phyloP scores from a whole-genome alignment of 2,113 vertebrate genomes.

The Myiozetetes cayanensis region DNA sequence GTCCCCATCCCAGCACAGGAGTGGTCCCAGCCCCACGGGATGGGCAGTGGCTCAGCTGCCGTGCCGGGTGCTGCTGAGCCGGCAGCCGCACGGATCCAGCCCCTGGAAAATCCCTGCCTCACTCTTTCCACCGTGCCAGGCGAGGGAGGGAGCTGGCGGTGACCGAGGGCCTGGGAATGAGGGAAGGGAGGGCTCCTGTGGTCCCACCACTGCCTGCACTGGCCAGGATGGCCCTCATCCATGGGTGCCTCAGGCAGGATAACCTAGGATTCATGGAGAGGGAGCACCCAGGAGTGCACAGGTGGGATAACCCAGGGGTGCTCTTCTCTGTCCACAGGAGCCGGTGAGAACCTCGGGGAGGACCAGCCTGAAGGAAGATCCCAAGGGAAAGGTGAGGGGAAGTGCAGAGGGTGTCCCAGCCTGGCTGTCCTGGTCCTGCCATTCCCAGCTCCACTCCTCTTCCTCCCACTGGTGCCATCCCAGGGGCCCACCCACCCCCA shows the following conservation, averaged over 20 bases:
- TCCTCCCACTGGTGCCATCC: neutral
- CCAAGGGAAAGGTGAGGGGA: conserved; percentile 56
- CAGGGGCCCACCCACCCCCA: fast-evolving
- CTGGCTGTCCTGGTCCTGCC: fast-evolving
- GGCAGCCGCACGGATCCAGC: neutral
- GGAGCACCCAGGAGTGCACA: neutral
- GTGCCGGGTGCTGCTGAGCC: neutral
- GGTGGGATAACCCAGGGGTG: neutral
- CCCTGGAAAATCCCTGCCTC: conserved; percentile 1
- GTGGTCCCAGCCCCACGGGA: fast-evolving
- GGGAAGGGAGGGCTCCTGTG: neutral
- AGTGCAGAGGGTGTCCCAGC: neutral
- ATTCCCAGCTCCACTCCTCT: fast-evolving
- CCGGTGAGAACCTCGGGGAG: neutral
- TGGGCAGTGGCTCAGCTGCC: neutral
- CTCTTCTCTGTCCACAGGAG: conserved; percentile 46
- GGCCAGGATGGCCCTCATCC: neutral
- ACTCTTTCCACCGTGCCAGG: neutral
- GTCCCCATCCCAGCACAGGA: fast-evolving
- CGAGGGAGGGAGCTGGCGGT: neutral
- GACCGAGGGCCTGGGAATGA: neutral
- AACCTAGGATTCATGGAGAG: fast-evolving
- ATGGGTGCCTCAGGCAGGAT: neutral
- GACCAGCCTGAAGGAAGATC: conserved; percentile 16
- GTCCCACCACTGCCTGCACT: fast-evolving